Percentiles rank a stretch among this genome's conserved stretches.
Evolutionary conservation across 2,888 invertebrate species (phyloP).

Genomic region (Tenthredo notha): DNA sequence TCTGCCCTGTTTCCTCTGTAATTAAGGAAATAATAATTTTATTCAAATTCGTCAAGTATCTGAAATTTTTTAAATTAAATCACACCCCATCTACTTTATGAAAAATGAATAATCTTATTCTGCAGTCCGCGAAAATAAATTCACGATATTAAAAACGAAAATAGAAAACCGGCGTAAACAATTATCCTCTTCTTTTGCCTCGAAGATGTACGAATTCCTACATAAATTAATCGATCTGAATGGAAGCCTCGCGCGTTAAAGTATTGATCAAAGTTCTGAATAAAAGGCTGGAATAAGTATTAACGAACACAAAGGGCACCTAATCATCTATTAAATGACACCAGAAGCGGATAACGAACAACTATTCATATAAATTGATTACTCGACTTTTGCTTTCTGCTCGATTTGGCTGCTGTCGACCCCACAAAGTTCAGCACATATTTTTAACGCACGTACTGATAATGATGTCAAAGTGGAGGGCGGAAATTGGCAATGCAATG

Average conservation of each 20-base stretch:
- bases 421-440: neutral
- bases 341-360: neutral
- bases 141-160: neutral
- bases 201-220: neutral
- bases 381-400: neutral
- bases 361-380: conserved; percentile 6
- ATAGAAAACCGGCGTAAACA: neutral
- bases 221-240: neutral
- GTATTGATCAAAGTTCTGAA: neutral
- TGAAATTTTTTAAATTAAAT: neutral
- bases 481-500: neutral
- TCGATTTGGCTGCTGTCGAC: neutral
- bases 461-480: neutral
- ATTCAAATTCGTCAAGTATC: neutral
- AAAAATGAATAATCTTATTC: neutral
- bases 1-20: neutral
- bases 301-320: neutral
- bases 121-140: neutral
- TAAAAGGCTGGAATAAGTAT: neutral
- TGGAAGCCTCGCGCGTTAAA: neutral
- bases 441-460: neutral
- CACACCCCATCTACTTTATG: neutral
- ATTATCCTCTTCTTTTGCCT: neutral
- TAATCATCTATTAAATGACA: conserved; percentile 15
- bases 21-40: conserved; percentile 9